phyloP scores from a whole-genome alignment of 2,113 vertebrate genomes.

The Caloenas nicobarica region DNA sequence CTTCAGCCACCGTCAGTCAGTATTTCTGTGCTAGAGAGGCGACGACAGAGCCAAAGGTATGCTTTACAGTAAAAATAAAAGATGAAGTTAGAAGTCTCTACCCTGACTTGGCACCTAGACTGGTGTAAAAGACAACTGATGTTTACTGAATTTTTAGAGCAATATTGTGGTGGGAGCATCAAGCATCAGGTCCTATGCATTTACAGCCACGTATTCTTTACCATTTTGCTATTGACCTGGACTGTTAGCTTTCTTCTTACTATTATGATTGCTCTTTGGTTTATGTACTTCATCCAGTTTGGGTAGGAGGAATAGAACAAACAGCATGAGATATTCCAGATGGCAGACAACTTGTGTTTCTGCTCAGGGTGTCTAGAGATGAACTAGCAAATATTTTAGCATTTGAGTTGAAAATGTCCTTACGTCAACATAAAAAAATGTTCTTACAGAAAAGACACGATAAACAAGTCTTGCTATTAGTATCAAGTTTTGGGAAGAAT shows the following conservation, averaged over 20 bases:
- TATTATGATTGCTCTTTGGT: background rate
- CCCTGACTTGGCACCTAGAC: background rate
- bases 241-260: background rate
- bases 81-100: background rate
- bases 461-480: background rate
- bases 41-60: background rate
- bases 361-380: constrained; percentile 1
- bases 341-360: constrained; percentile 42
- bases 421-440: background rate
- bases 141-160: background rate
- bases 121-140: background rate
- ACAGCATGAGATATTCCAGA: constrained; percentile 7
- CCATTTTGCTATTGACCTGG: background rate
- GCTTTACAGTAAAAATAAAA: background rate
- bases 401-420: constrained; percentile 1
- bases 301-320: constrained; percentile 20
- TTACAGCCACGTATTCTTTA: background rate
- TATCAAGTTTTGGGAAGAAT: background rate
- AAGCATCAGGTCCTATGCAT: background rate
- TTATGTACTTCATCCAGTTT: background rate
- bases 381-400: constrained; percentile 18
- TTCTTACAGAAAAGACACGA: background rate
- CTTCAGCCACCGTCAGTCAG: background rate
- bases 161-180: background rate
- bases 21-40: background rate